Percentiles rank a stretch among this genome's conserved stretches.
Evolutionary conservation across 1,140 invertebrate species (phyloP).

Genomic region (Pollicipes pollicipes): DNA sequence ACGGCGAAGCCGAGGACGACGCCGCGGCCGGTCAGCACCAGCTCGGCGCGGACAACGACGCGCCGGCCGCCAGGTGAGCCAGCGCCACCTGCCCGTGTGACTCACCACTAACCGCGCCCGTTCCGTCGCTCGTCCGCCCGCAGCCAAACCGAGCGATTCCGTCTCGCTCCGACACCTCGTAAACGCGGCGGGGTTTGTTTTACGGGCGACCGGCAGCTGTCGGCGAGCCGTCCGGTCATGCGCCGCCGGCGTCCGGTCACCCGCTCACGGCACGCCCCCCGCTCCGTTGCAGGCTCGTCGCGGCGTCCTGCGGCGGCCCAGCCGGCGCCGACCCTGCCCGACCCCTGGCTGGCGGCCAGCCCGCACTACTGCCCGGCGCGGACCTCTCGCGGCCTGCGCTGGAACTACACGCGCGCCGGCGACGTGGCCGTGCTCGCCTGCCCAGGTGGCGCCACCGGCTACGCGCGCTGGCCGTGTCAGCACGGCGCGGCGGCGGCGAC

Average conservation of each 20-base stretch:
- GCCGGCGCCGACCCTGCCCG: background rate
- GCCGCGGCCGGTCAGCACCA: no score
- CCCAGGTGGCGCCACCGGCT: conserved; percentile 69
- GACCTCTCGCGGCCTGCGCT: conserved; percentile 42
- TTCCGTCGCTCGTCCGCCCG: no score
- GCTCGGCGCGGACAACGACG: no score
- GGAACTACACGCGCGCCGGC: conserved; percentile 68
- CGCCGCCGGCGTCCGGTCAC: no score
- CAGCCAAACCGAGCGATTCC: no score
- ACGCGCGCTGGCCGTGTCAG: conserved; percentile 57
- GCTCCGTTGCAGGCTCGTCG: background rate
- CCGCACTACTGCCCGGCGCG: background rate
- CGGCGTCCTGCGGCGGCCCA: no score
- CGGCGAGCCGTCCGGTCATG: background rate
- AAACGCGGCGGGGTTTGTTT: no score
- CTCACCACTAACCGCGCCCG: background rate
- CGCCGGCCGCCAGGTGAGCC: background rate
- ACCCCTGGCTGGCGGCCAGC: background rate
- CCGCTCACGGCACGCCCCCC: background rate
- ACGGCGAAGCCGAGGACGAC: conserved; percentile 8
- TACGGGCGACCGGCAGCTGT: no score
- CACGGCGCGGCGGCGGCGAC: background rate
- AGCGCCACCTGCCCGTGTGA: background rate
- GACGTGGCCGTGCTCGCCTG: conserved; percentile 55
- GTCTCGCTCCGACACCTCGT: no score